Conservation (phyloP, 1,140 invertebrate genomes). For the Paraescarpia echinospica region DNA sequence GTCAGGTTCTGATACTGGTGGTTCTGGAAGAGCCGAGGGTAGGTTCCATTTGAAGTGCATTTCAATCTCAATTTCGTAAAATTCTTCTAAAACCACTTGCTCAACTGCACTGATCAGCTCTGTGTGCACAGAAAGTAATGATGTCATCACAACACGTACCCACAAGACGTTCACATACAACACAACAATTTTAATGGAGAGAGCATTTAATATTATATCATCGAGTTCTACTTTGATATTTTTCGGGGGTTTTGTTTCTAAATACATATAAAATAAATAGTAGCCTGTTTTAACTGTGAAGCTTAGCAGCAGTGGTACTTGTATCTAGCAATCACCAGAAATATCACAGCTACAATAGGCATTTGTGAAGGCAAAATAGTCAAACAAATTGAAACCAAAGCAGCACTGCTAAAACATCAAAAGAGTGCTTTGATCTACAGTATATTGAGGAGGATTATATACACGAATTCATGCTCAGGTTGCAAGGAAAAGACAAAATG, state of each 20-base stretch:
- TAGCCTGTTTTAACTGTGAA: not conserved
- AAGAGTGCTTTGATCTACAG: not conserved
- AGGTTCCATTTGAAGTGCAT: slow-evolving; percentile 47
- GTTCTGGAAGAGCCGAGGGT: not conserved
- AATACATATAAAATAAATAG: not conserved
- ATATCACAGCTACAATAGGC: not conserved
- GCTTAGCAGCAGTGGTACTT: not conserved
- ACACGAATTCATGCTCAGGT: not conserved
- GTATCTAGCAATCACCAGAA: slow-evolving; percentile 5
- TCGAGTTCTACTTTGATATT: not conserved
- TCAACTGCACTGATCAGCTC: slow-evolving; percentile 42
- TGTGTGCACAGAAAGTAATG: slow-evolving; percentile 24
- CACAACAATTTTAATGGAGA: not conserved
- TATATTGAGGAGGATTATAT: not conserved
- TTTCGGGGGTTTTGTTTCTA: not conserved
- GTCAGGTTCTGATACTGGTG: not conserved
- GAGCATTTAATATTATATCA: not conserved
- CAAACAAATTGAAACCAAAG: slow-evolving; percentile 1
- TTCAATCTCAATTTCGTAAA: slow-evolving; percentile 49
- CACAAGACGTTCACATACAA: not conserved
- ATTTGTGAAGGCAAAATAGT: not conserved
- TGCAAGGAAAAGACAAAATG: not conserved
- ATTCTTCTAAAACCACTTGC: slow-evolving; percentile 47
- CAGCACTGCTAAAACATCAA: not conserved
- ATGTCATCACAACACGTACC: not conserved